Conservation (phyloP, 2,113 vertebrate species). For the Neogale vison region DNA sequence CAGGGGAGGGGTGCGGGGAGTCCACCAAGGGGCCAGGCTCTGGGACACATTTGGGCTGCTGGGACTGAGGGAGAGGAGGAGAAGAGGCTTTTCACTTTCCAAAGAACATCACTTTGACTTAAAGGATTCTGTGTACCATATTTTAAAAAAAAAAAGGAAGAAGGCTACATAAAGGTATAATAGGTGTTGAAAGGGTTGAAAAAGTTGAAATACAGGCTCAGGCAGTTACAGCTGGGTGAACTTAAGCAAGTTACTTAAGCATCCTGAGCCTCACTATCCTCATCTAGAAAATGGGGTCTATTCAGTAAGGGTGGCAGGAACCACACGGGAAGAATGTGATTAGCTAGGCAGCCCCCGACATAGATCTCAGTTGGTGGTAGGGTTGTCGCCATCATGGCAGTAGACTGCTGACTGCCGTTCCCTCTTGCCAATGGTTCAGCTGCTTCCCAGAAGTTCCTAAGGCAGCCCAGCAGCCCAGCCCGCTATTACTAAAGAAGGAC, state of each 20-base stretch:
- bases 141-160: neutral
- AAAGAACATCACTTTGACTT: slow-evolving; percentile 23
- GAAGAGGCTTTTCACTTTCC: neutral
- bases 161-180: neutral
- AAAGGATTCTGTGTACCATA: neutral
- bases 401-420: neutral
- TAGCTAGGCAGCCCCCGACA: neutral
- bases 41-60: neutral
- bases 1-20: neutral
- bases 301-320: neutral
- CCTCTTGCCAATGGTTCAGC: neutral
- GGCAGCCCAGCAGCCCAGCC: neutral
- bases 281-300: neutral
- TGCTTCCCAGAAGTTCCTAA: neutral
- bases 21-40: neutral
- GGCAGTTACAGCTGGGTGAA: neutral
- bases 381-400: neutral
- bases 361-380: neutral
- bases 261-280: neutral
- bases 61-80: neutral
- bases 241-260: neutral
- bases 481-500: neutral
- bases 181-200: neutral
- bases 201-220: neutral
- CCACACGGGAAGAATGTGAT: neutral